A percentile compares a stretch with the other conserved stretches of the same genome.
These are phyloP conservation scores for Platycnemis pennipes DNA, from an alignment of 2,888 invertebrate species.

Conservation along the genomic window DNA sequence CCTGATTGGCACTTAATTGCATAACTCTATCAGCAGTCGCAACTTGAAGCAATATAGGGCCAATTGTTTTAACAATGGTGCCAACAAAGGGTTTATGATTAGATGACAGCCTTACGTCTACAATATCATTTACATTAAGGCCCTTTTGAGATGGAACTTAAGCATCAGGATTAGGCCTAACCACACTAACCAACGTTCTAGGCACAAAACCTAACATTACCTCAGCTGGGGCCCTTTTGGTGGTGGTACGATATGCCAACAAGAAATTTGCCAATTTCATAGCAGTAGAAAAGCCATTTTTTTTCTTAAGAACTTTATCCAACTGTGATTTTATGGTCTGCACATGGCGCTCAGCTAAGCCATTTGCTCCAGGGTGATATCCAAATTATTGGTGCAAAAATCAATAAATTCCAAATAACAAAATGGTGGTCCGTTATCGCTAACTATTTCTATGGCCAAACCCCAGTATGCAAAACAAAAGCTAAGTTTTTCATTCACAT, in stretches of 20 bases:
- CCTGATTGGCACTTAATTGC: neutral
- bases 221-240: neutral
- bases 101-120: neutral
- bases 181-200: no score
- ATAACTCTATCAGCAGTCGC: neutral
- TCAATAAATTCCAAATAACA: neutral
- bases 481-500: neutral
- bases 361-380: no score
- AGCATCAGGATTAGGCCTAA: neutral
- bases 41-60: neutral
- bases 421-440: neutral
- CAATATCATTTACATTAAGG: neutral
- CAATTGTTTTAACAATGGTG: neutral
- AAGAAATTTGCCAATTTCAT: neutral
- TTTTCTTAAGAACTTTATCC: neutral
- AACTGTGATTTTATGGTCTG: neutral
- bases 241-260: neutral
- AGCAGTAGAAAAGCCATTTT: neutral
- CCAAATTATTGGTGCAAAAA: neutral
- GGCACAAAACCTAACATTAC: no score
- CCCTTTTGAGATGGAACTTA: neutral
- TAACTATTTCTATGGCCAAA: neutral
- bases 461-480: neutral
- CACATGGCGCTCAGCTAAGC: no score
- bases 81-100: neutral